Evolutionary conservation across 2,888 invertebrate genomes (phyloP).

Genomic region (Lucinisca nassula): DNA sequence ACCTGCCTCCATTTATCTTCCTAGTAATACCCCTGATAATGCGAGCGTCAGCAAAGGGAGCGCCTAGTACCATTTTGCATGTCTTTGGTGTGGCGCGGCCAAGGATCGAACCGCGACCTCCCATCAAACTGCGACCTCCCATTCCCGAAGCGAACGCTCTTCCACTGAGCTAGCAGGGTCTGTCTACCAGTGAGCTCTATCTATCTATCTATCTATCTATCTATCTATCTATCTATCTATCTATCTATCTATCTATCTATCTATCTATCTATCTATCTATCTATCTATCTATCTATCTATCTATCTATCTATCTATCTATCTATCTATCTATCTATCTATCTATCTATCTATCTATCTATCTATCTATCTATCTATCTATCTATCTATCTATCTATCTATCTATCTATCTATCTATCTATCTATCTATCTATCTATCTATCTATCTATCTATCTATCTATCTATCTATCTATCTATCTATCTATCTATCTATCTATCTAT

Average conservation of each 20-base stretch:
- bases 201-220: too few species aligned
- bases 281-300: not conserved
- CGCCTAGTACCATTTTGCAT: too few species aligned
- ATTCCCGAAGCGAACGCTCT: too few species aligned
- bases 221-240: too few species aligned
- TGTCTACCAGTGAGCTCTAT: too few species aligned
- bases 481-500: slow-evolving; percentile 15
- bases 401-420: not conserved
- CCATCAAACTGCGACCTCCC: too few species aligned
- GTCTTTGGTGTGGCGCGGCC: too few species aligned
- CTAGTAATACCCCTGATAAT: too few species aligned
- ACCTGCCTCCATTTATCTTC: too few species aligned
- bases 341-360: not conserved
- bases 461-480: slow-evolving; percentile 15
- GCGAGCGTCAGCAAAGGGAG: too few species aligned
- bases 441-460: slow-evolving; percentile 13
- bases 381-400: not conserved
- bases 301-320: not conserved
- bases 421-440: not conserved
- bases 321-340: not conserved
- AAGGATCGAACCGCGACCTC: too few species aligned
- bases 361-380: not conserved
- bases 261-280: not conserved
- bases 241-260: not conserved
- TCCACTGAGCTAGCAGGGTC: too few species aligned